Evolutionary conservation across 2,797 vertebrate genomes (phyloP).

Genomic region (Nasua narica): DNA sequence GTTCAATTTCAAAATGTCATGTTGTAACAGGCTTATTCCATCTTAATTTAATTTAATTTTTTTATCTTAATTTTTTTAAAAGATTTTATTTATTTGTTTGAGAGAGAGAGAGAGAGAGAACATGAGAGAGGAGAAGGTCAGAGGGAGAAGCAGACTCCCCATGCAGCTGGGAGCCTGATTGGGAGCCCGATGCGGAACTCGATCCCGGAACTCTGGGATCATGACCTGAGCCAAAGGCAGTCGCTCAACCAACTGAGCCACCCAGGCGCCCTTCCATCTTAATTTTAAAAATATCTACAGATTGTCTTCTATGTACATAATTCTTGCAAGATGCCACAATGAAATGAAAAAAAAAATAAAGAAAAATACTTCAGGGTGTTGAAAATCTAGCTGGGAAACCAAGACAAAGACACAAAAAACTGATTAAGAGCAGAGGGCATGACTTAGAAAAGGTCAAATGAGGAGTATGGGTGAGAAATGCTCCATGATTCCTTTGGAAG

Average conservation of each 20-base stretch:
- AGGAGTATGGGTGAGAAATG: background rate
- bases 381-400: background rate
- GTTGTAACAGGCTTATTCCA: background rate
- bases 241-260: no score
- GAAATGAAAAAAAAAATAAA: background rate
- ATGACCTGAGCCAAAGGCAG: no score
- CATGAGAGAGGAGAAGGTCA: no score
- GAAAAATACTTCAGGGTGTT: background rate
- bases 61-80: no score
- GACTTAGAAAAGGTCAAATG: background rate
- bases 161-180: no score
- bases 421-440: background rate
- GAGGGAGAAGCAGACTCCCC: no score
- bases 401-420: background rate
- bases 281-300: background rate
- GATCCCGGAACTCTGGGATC: no score
- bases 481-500: background rate
- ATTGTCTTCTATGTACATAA: background rate
- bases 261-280: no score
- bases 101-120: no score
- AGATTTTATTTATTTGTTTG: no score
- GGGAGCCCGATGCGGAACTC: no score
- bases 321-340: background rate
- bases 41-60: no score
- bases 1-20: background rate